These are phyloP conservation scores for Mirounga angustirostris DNA, from an alignment of 2,113 vertebrate species.

Conservation along the genomic window DNA sequence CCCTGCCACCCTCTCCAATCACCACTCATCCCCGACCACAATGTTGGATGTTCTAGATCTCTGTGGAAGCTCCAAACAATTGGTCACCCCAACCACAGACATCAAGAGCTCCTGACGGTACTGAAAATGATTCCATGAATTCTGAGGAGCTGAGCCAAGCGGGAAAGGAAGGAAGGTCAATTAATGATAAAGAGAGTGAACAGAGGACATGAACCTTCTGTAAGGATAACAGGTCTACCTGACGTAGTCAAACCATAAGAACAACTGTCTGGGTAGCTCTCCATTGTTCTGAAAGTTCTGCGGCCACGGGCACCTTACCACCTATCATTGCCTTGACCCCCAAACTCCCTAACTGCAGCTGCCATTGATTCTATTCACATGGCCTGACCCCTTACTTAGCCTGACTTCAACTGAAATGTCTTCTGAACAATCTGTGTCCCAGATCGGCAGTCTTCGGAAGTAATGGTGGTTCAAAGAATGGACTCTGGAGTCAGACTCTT, in stretches of 20 bases:
- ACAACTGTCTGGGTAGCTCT: background rate
- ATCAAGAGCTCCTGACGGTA: background rate
- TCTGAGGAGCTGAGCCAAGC: background rate
- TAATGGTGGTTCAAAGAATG: background rate
- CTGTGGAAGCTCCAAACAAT: background rate
- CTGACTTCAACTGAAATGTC: background rate
- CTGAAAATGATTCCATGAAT: conserved; percentile 27
- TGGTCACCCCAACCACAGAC: background rate
- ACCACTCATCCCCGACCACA: background rate
- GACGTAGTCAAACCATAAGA: background rate
- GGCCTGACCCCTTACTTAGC: background rate
- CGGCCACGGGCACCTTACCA: background rate
- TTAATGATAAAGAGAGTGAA: conserved; percentile 7
- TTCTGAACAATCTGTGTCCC: background rate
- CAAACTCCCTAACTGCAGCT: background rate
- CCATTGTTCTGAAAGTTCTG: background rate
- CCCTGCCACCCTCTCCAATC: background rate
- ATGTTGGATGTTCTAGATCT: background rate
- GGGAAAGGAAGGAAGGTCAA: background rate
- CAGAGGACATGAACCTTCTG: background rate
- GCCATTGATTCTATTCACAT: background rate
- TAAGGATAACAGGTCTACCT: background rate
- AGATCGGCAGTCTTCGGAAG: background rate
- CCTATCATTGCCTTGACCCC: background rate
- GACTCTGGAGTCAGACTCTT: background rate